Evolutionary conservation across 2,797 vertebrate species (phyloP).

Genomic region (Fistularia tabacaria): DNA sequence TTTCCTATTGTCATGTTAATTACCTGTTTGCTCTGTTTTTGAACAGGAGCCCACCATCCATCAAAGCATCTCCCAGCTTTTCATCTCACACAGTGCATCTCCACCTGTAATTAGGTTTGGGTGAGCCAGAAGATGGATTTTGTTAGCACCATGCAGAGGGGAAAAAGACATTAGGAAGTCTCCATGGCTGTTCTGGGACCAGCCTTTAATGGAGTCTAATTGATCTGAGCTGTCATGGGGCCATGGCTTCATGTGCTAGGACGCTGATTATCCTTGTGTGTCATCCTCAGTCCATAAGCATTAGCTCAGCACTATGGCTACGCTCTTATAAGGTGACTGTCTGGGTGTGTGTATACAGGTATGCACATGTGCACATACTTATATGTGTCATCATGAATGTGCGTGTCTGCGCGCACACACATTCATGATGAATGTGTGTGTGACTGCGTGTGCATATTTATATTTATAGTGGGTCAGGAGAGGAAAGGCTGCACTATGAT

Average conservation of each 20-base stretch:
- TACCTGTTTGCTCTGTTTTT: conserved; percentile 64
- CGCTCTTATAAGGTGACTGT: conserved; percentile 15
- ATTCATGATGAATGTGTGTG: conserved; percentile 13
- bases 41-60: conserved; percentile 55
- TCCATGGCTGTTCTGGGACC: conserved; percentile 61
- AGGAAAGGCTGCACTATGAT: conserved; percentile 25
- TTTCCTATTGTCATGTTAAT: conserved; percentile 66
- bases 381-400: conserved; percentile 4
- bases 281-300: conserved; percentile 32
- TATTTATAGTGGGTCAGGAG: conserved; percentile 27
- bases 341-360: conserved; percentile 17
- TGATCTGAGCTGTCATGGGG: conserved; percentile 65
- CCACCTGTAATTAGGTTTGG: conserved; percentile 72
- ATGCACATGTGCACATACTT: conserved; percentile 8
- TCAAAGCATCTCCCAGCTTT: conserved; percentile 63
- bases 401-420: conserved; percentile 16
- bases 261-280: conserved; percentile 53
- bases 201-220: conserved; percentile 67
- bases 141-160: conserved; percentile 55
- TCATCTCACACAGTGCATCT: conserved; percentile 52
- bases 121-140: conserved; percentile 62
- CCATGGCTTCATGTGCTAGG: conserved; percentile 44
- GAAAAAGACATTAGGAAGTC: conserved; percentile 59
- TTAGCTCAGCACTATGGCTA: conserved; percentile 29
- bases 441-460: conserved; percentile 11